Evolutionary conservation across 2,888 invertebrate species (phyloP), one percentile per base, ranked within the genome.

Genomic region (Drosophila setosimentum): DNA sequence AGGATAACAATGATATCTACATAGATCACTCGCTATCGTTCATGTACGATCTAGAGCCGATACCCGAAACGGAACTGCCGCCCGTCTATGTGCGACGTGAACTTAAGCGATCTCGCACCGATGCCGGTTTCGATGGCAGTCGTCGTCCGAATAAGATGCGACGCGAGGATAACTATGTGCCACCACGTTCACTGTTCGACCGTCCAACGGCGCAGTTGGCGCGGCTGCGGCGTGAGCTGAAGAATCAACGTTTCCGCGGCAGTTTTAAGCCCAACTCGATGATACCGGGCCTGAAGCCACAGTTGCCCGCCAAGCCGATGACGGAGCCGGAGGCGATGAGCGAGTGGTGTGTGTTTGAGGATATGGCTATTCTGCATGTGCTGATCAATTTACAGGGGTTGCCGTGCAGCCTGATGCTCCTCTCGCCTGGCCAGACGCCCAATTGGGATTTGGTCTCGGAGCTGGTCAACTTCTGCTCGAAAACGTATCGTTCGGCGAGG

Each of bases 381-480:
- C 94, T 96, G 55, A 96, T 96, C 78, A 94, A 95, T 87, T 94
- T 95, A 73, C 96, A 96, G 93, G 96, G 96, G 32, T 92, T 98
- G 60, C 96, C 97, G 0, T 92, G 97, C 68, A 97, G 96, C 94
- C 94, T 96, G 78, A 95, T 96, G 93, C 95, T 96, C 68, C 94
- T 96, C 69, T 96, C 96, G 73, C 97, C 96, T 0, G 97, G 96
- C 0, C 98, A 97, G 91, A 96, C 96, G 32, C 97, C 98, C 51
- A 99, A 99, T 94, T 99, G 99, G 99, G 99, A 99, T 92, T 95
- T 98, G 92, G 97, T 97, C 11, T 96, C 98, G 29, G 98, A 98
- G 91, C 95, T 97, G 85, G 98, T 99, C 2, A 98, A 97, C 93
- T 95, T 96, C 74, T 95, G 95, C n/a, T 97, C 97, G 55, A 95